phyloP scores from a whole-genome alignment of 2,113 vertebrate species.

The Hydrolagus affinis region DNA sequence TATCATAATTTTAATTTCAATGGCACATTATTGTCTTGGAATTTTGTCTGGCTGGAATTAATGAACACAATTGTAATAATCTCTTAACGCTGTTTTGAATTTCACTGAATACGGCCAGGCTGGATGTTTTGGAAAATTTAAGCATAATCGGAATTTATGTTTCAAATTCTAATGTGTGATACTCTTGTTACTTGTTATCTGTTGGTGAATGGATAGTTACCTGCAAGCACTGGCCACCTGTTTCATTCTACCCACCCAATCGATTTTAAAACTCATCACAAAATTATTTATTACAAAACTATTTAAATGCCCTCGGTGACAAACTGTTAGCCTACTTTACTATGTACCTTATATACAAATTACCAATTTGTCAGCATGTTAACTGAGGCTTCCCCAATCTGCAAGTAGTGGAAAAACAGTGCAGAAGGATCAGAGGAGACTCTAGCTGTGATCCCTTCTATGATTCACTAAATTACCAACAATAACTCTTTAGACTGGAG shows the following conservation, averaged over 20 bases:
- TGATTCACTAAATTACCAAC: no score
- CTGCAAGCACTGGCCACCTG: neutral
- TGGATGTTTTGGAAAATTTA: neutral
- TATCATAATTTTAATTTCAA: neutral
- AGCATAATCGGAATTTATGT: neutral
- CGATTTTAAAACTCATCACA: neutral
- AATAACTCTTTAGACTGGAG: no score
- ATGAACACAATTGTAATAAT: neutral
- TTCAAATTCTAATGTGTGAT: neutral
- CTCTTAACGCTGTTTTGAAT: conserved; percentile 16
- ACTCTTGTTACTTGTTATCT: neutral
- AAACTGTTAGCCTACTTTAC: neutral
- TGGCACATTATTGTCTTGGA: neutral
- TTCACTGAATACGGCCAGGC: conserved; percentile 17
- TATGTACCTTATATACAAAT: no score
- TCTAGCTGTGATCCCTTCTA: no score
- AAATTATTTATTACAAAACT: neutral
- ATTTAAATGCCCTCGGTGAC: neutral
- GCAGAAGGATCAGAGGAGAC: no score
- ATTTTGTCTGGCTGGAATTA: neutral
- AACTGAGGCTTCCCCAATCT: no score
- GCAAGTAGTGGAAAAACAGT: no score
- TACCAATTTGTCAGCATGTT: no score
- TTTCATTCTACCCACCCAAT: neutral
- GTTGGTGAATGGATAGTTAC: neutral